Evolutionary conservation across 2,888 invertebrate species (phyloP).

Genomic region (Endotricha flammealis): DNA sequence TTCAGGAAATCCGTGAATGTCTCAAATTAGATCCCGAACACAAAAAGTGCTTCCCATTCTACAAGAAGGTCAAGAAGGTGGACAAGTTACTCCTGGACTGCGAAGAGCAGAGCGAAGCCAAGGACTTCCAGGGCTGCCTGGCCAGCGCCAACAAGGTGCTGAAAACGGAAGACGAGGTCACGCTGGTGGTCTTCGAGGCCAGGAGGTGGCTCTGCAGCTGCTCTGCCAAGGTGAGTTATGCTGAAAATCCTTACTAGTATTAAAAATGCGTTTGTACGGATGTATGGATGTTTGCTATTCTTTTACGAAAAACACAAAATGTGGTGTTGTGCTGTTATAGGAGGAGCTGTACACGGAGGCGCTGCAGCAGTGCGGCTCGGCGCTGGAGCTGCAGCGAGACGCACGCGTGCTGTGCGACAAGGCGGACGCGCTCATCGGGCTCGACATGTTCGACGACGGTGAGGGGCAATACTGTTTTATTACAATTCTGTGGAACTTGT

Average conservation of each 20-base stretch:
- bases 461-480: too few relatives aligned
- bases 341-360: constrained; percentile 86
- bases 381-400: constrained; percentile 86
- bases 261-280: background rate
- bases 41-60: constrained; percentile 95
- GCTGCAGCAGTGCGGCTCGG: constrained; percentile 86
- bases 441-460: constrained; percentile 95
- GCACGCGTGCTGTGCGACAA: constrained; percentile 90
- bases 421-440: constrained; percentile 92
- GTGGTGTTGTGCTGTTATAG: too few relatives aligned
- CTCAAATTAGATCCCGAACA: constrained; percentile 98
- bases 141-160: constrained; percentile 82
- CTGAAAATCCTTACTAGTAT: background rate
- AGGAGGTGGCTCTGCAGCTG: constrained; percentile 90
- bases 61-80: constrained; percentile 96
- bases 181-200: constrained; percentile 85
- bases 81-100: constrained; percentile 86
- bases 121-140: constrained; percentile 84
- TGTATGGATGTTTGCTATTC: constrained; percentile 25
- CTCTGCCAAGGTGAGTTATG: constrained; percentile 60
- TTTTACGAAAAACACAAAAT: too few relatives aligned
- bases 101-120: constrained; percentile 77
- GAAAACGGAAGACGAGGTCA: constrained; percentile 83
- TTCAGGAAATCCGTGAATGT: constrained; percentile 94
- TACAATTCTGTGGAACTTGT: too few relatives aligned